These are phyloP conservation scores for Chouioia cunea DNA, from an alignment of 2,888 invertebrate species.

Conservation along the genomic window DNA sequence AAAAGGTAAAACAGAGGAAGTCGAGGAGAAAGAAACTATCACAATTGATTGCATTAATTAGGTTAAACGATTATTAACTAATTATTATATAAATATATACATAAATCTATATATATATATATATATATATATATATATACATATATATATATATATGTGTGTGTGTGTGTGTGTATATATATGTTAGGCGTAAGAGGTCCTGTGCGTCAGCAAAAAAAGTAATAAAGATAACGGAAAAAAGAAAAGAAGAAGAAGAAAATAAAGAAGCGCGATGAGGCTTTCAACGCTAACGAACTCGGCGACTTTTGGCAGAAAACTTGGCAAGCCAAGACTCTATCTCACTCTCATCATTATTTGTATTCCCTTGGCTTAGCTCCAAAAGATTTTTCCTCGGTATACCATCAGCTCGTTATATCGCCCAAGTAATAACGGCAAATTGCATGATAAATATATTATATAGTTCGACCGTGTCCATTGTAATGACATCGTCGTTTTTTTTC, in stretches of 20 bases:
- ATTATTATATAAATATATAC: slow-evolving; percentile 47
- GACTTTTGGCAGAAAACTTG: slow-evolving; percentile 28
- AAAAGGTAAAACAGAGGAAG: no score
- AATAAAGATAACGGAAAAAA: neutral
- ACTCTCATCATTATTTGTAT: slow-evolving; percentile 25
- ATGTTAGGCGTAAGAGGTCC: slow-evolving; percentile 36
- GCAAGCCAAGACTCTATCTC: slow-evolving; percentile 23
- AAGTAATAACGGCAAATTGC: slow-evolving; percentile 13
- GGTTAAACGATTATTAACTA: slow-evolving; percentile 4
- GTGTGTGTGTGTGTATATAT: slow-evolving; percentile 42
- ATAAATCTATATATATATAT: slow-evolving; percentile 18
- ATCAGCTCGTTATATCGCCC: neutral
- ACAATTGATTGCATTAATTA: slow-evolving; percentile 12
- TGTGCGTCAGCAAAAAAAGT: slow-evolving; percentile 11
- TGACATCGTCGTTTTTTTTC: no score
- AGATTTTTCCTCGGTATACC: slow-evolving; percentile 12
- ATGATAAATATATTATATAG: slow-evolving; percentile 13
- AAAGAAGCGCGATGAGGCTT: neutral
- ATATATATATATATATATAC: slow-evolving; percentile 44
- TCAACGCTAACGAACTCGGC: neutral
- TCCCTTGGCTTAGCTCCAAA: slow-evolving; percentile 30
- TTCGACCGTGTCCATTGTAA: no score
- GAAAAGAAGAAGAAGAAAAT: neutral
- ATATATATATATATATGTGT: slow-evolving; percentile 22
- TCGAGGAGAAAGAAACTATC: no score